phyloP scores from a whole-genome alignment of 2,113 vertebrate genomes.

The Pelmatolapia mariae region DNA sequence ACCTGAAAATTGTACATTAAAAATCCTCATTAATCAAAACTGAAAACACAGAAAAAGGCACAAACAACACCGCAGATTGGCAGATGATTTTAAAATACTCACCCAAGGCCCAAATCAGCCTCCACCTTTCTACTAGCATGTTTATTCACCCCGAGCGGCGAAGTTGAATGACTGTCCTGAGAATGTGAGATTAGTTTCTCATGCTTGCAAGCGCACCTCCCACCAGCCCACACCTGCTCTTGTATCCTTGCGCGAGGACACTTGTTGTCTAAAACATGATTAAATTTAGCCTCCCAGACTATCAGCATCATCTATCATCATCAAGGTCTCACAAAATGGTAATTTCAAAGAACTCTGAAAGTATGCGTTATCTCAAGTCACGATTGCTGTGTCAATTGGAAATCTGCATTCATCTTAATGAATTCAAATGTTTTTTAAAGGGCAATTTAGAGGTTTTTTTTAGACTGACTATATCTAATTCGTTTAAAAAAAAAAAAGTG shows the following conservation, averaged over 20 bases:
- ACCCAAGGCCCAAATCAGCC: slow-evolving; percentile 22
- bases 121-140: background rate
- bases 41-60: background rate
- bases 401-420: background rate
- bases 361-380: background rate
- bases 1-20: background rate
- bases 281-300: background rate
- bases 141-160: background rate
- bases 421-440: background rate
- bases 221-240: slow-evolving; percentile 54
- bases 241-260: background rate
- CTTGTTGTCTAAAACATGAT: background rate
- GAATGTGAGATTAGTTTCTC: slow-evolving; percentile 52
- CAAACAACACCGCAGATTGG: background rate
- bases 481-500: background rate
- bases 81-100: background rate
- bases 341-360: background rate
- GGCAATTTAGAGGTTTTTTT: background rate
- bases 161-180: slow-evolving; percentile 15
- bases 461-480: background rate
- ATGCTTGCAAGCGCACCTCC: slow-evolving; percentile 44
- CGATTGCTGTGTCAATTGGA: background rate
- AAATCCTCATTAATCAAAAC: background rate
- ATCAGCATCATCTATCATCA: background rate
- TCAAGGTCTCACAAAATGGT: background rate